Evolutionary conservation across 1,140 invertebrate genomes (phyloP).

Genomic region (Drosophila prosaltans): DNA sequence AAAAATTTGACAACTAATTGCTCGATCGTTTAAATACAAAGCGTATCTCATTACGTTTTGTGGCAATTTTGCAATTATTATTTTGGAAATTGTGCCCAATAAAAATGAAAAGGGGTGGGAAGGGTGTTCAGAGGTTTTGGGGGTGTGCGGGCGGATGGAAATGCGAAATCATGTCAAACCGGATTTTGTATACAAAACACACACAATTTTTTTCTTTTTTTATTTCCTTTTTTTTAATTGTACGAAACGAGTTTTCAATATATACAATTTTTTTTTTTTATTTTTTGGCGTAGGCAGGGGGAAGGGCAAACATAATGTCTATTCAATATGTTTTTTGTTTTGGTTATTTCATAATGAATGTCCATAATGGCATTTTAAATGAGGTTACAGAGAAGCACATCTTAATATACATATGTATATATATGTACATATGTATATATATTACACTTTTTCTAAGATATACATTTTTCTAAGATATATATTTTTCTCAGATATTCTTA

Average conservation of each 20-base stretch:
- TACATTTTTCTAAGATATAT: no score
- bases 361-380: conserved; percentile 22
- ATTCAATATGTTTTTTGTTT: conserved; percentile 45
- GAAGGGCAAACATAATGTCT: conserved; percentile 49
- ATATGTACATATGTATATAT: background rate
- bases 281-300: background rate
- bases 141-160: conserved; percentile 12
- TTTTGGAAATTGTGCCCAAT: conserved; percentile 67
- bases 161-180: conserved; percentile 72
- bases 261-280: conserved; percentile 27
- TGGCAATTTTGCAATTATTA: conserved; percentile 71
- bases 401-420: background rate
- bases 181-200: conserved; percentile 65
- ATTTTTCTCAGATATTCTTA: no score
- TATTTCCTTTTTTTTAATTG: conserved; percentile 39
- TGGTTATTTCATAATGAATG: conserved; percentile 57
- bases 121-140: background rate
- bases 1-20: conserved; percentile 82
- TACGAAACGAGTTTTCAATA: conserved; percentile 57
- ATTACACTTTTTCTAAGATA: no score
- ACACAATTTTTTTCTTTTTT: background rate
- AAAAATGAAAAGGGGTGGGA: conserved; percentile 40
- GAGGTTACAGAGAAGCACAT: background rate
- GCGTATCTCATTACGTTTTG: conserved; percentile 78
- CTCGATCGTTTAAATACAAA: conserved; percentile 74